These are phyloP conservation scores for Homarus americanus DNA, from an alignment of 1,140 invertebrate species.

Conservation along the genomic window DNA sequence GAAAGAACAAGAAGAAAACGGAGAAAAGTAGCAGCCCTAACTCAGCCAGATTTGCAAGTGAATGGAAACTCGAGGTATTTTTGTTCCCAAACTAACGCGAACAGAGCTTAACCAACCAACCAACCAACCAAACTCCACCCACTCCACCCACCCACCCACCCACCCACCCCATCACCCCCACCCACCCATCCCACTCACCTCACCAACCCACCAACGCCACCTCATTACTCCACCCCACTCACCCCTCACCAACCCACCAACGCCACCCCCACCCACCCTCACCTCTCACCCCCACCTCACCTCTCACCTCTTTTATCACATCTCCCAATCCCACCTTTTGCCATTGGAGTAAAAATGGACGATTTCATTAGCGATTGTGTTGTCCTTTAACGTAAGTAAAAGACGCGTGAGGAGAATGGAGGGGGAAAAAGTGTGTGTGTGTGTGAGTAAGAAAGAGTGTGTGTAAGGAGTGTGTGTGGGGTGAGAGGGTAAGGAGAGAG, in stretches of 20 bases:
- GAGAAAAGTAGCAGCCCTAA: no score
- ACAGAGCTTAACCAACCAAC: no score
- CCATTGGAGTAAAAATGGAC: conserved; percentile 13
- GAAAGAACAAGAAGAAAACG: no score
- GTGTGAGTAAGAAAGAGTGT: not conserved
- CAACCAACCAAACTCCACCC: no score
- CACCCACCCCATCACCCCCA: not conserved
- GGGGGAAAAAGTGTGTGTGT: not conserved
- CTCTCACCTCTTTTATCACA: conserved; percentile 1
- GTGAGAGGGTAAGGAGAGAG: not conserved
- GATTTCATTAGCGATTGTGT: conserved; percentile 61
- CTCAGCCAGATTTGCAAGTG: conserved; percentile 50
- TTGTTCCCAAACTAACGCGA: no score
- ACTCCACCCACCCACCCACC: not conserved
- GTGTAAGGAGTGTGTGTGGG: not conserved
- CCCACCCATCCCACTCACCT: not conserved
- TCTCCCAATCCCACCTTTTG: not conserved
- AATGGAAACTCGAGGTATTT: conserved; percentile 39
- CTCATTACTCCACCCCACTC: not conserved
- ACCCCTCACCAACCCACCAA: not conserved
- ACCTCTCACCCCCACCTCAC: not conserved
- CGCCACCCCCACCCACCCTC: not conserved
- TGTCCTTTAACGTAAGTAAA: conserved; percentile 13
- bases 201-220: not conserved
- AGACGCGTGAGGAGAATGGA: not conserved